phyloP scores from a whole-genome alignment of 1,140 invertebrate species.

The Chelonus insularis region DNA sequence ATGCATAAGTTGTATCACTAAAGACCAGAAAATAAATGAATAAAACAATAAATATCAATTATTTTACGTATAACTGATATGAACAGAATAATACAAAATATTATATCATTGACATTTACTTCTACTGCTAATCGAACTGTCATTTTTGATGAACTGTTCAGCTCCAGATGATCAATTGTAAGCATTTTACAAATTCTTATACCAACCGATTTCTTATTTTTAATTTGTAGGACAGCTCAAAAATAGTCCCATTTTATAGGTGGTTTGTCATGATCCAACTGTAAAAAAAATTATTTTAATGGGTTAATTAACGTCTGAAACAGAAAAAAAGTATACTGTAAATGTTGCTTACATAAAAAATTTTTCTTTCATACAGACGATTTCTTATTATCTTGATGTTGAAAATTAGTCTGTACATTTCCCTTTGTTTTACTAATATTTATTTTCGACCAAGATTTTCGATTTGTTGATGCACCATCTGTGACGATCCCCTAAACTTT shows the following conservation, averaged over 20 bases:
- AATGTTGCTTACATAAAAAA: neutral
- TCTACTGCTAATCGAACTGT: conserved; percentile 26
- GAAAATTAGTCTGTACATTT: too few relatives aligned
- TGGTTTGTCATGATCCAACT: conserved; percentile 19
- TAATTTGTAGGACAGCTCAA: neutral
- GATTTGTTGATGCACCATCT: too few relatives aligned
- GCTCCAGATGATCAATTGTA: conserved; percentile 10
- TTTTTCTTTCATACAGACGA: neutral
- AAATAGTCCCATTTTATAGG: conserved; percentile 27
- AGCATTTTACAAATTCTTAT: conserved; percentile 18
- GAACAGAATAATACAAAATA: neutral
- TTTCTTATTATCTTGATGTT: conserved; percentile 10
- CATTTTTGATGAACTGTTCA: conserved; percentile 27
- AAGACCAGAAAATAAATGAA: conserved; percentile 1
- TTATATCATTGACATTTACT: conserved; percentile 8
- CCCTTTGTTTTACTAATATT: too few relatives aligned
- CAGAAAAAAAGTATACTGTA: neutral
- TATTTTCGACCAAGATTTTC: too few relatives aligned
- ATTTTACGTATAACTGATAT: too few relatives aligned
- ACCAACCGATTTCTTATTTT: conserved; percentile 11
- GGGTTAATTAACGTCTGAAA: too few relatives aligned
- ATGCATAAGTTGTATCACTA: neutral
- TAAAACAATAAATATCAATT: too few relatives aligned
- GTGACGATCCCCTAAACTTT: too few relatives aligned
- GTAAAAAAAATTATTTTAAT: too few relatives aligned